A percentile compares a stretch with the other conserved stretches of the same genome.
Evolutionary conservation across 2,888 invertebrate genomes (phyloP).

Genomic region (Homarus gammarus): DNA sequence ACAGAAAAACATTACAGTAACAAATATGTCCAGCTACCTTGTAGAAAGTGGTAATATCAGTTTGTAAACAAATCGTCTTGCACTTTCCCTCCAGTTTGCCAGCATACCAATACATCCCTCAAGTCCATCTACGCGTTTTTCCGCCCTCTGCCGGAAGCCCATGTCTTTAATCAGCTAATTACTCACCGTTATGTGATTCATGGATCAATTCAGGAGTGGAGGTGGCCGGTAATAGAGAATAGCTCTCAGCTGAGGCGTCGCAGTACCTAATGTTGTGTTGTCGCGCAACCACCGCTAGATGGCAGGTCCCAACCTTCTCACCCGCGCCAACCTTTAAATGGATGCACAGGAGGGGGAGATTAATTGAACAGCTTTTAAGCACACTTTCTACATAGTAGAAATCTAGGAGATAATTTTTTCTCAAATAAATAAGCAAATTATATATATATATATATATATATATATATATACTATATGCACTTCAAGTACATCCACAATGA

Average conservation of each 20-base stretch:
- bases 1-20: no score
- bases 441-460: conserved; percentile 14
- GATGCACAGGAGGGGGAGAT: no score
- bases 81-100: neutral
- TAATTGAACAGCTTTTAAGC: no score
- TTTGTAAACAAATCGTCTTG: neutral
- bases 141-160: neutral
- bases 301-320: neutral
- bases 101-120: neutral
- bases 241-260: neutral
- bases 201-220: neutral
- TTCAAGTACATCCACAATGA: no score
- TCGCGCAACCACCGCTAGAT: neutral
- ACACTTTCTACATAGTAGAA: no score
- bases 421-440: neutral
- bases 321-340: neutral
- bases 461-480: neutral
- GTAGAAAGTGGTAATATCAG: neutral
- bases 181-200: conserved; percentile 15
- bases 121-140: neutral
- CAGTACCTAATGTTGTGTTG: neutral
- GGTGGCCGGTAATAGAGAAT: neutral
- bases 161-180: neutral
- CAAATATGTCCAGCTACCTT: no score
- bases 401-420: no score